A percentile compares a stretch with the other conserved stretches of the same genome.
phyloP scores from a whole-genome alignment of 1,140 invertebrate genomes.

The Zaprionus camerounensis region DNA sequence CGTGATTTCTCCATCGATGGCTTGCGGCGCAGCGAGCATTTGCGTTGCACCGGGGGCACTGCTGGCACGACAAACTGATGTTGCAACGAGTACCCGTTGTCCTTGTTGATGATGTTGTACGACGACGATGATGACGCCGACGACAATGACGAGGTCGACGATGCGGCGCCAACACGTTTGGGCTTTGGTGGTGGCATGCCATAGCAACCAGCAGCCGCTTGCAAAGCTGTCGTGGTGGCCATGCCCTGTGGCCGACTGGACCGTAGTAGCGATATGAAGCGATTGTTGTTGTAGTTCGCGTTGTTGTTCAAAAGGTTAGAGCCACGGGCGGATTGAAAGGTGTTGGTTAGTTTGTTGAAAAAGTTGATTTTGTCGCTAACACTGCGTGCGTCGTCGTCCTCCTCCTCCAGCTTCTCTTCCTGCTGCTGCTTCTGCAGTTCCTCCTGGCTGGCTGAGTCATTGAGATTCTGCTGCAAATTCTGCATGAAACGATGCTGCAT shows the following conservation, averaged over 20 bases:
- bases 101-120: not conserved
- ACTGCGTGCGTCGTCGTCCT: constrained; percentile 31
- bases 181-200: constrained; percentile 65
- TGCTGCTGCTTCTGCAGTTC: not conserved
- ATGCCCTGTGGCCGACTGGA: constrained; percentile 48
- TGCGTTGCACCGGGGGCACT: constrained; percentile 53
- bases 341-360: constrained; percentile 77
- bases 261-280: constrained; percentile 72
- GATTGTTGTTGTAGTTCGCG: constrained; percentile 41
- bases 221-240: constrained; percentile 46
- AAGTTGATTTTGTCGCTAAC: constrained; percentile 78
- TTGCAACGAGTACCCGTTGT: not conserved
- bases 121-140: not conserved
- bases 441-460: constrained; percentile 1
- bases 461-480: constrained; percentile 9
- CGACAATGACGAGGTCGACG: not conserved
- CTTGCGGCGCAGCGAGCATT: constrained; percentile 68
- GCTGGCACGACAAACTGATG: constrained; percentile 59
- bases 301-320: constrained; percentile 2
- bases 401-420: constrained; percentile 3
- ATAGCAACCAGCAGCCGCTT: constrained; percentile 20
- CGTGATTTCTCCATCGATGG: constrained; percentile 74
- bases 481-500: constrained; percentile 26
- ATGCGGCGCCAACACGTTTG: constrained; percentile 55
- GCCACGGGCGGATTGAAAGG: constrained; percentile 54